Evolutionary conservation across 2,797 vertebrate genomes (phyloP), one percentile per base, ranked within the genome.

Genomic region (Schizothorax lantsangensis): DNA sequence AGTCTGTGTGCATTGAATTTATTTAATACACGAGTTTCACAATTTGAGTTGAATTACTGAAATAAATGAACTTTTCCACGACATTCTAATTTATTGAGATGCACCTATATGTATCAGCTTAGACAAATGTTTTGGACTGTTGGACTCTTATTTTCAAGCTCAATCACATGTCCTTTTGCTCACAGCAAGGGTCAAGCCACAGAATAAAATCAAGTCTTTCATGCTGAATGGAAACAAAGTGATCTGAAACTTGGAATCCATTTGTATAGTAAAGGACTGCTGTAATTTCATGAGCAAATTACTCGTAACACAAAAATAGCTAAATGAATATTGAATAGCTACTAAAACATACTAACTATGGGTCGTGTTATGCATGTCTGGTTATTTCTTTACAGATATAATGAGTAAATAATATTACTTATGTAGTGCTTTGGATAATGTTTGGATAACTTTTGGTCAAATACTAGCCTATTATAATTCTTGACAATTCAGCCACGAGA

Each of bases 401-500:
- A 43, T 38, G 14, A 62, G 54, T 79, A 62, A 43, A 62, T 38
- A 57, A n/a, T 10, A 57, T 38, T 0, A 23, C 10, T 23, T 36
- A 64, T 66, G 14, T 33, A 23, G 19, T 36, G 30, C 17, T 54
- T 54, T 36, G 6, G 21, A 38, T 23, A 23, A 33, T 23, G 33
- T 21, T 6, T 5, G 3, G 19, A 26, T n/a, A 54, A 52, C 0
- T 6, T 17, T 23, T 47, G n/a, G 6, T 5, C 1, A 23, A 52
- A 77, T n/a, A 36, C 62, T 17, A n/a, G 12, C 71, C 38, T 8
- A 23, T 64, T 8, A 36, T 54, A 59, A 30, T 9, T 36, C 72
- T 43, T 77, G 30, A 73, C 19, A 38, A 5, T 49, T 40, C 62
- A 64, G 59, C 71, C 89, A 86, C 79, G 45, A 89, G 89, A 79